Percentiles rank a stretch among this genome's conserved stretches.
These are phyloP conservation scores for Merluccius polli DNA, from an alignment of 2,797 vertebrate genomes.

Conservation along the genomic window DNA sequence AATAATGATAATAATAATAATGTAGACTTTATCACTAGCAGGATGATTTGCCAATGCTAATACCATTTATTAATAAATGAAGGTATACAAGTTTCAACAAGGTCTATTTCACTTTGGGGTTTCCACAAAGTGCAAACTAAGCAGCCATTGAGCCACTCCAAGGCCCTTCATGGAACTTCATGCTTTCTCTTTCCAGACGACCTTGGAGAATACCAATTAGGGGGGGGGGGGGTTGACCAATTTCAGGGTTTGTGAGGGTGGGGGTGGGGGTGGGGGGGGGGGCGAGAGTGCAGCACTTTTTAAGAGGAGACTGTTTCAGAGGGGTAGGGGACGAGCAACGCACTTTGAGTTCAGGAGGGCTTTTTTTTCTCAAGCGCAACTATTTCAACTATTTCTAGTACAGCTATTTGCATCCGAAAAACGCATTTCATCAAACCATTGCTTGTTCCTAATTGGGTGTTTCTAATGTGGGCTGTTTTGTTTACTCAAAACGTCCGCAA, in stretches of 20 bases:
- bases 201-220: background rate
- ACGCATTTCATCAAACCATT: background rate
- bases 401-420: background rate
- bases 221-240: too few species aligned
- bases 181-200: background rate
- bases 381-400: background rate
- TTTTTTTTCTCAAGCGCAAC: background rate
- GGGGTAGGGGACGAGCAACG: background rate
- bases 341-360: background rate
- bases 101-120: too few species aligned
- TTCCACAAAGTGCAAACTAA: background rate
- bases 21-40: too few species aligned
- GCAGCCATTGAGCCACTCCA: background rate
- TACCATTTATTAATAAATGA: too few species aligned
- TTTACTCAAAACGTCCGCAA: background rate
- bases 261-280: too few species aligned
- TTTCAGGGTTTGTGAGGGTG: too few species aligned
- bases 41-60: too few species aligned
- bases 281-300: background rate
- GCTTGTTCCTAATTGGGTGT: background rate
- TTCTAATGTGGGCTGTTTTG: background rate
- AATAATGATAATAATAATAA: too few species aligned
- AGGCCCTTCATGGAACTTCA: background rate
- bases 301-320: background rate
- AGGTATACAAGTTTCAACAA: too few species aligned